These are phyloP conservation scores for Drosophila incognita DNA, from an alignment of 2,888 invertebrate genomes.

Conservation along the genomic window DNA sequence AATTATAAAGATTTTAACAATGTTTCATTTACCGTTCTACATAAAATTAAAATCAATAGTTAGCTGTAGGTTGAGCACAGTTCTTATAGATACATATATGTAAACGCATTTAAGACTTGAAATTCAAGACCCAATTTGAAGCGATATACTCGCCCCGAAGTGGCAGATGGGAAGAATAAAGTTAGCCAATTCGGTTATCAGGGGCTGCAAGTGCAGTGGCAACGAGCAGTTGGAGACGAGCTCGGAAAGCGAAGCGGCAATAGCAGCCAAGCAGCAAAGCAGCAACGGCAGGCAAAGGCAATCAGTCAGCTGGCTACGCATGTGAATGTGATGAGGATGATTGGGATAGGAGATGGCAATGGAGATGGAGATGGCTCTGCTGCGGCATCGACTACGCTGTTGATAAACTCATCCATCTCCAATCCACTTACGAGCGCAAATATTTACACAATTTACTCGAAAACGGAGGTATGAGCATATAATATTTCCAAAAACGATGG, in stretches of 20 bases:
- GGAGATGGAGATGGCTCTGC: constrained; percentile 55
- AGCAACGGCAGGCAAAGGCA: constrained; percentile 60
- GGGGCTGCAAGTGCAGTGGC: constrained; percentile 23
- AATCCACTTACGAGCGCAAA: constrained; percentile 84
- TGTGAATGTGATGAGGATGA: constrained; percentile 49
- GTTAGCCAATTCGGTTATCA: constrained; percentile 20
- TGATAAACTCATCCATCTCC: constrained; percentile 84
- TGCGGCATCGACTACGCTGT: constrained; percentile 65
- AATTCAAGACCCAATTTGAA: constrained; percentile 1
- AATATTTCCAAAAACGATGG: constrained; percentile 83
- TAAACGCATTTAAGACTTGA: not conserved
- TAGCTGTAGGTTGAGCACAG: not conserved
- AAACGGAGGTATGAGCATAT: constrained; percentile 82
- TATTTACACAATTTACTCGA: constrained; percentile 83
- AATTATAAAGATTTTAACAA: not conserved
- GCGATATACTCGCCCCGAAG: not conserved
- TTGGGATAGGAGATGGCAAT: constrained; percentile 1
- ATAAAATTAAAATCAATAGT: not conserved
- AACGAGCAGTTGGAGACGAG: constrained; percentile 10
- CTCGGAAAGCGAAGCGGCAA: constrained; percentile 19
- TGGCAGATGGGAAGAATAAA: not conserved
- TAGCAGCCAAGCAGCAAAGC: constrained; percentile 44
- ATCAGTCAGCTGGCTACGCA: constrained; percentile 68
- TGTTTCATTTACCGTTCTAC: not conserved
- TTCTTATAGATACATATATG: not conserved